Evolutionary conservation across 2,888 invertebrate species (phyloP), one percentile per base, ranked within the genome.

Genomic region (Cetonia aurata): DNA sequence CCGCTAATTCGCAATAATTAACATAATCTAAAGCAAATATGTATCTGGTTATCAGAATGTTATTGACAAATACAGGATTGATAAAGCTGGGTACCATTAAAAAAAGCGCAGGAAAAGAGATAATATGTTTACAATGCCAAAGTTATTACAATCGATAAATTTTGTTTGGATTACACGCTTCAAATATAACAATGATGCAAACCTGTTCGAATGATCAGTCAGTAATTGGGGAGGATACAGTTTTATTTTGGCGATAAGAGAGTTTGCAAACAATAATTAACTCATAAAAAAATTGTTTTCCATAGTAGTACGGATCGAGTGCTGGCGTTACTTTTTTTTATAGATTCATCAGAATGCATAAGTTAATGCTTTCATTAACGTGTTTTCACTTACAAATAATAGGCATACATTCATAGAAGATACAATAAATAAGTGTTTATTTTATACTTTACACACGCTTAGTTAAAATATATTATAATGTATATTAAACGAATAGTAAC

Each of bases 71-170:
- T 31, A 60, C 31, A 60, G 25, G 60, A n/a, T 9, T 37, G 42
- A 52, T 65, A 65, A 65, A 50, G 50, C 37, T 50, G 33, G 19
- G 19, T 57, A 42, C 57, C 62, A 65, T 65, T 65, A 65, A 48
- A 60, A 37, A 37, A 65, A 65, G 33, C 41, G 48, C 41, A 50
- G 62, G n/a, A 50, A 65, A 33, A 41, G 17, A 37, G 37, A 31
- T 13, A 19, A 50, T 50, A 65, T 50, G 62, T 65, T 65, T 50
- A 65, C 62, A 65, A 41, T 50, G 17, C 13, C 50, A 25, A 37
- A 65, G 62, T 65, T 65, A 65, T 65, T 65, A 41, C 62, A 50
- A 50, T 13, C 50, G 62, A 65, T 65, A 65, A 65, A 31, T 65
- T 37, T 19, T 65, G 62, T 65, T 65, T 65, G 52, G n/a, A 52